Percentiles rank a stretch among this genome's conserved stretches.
phyloP scores from a whole-genome alignment of 2,888 invertebrate genomes.

The Sinohyriopsis cumingii region DNA sequence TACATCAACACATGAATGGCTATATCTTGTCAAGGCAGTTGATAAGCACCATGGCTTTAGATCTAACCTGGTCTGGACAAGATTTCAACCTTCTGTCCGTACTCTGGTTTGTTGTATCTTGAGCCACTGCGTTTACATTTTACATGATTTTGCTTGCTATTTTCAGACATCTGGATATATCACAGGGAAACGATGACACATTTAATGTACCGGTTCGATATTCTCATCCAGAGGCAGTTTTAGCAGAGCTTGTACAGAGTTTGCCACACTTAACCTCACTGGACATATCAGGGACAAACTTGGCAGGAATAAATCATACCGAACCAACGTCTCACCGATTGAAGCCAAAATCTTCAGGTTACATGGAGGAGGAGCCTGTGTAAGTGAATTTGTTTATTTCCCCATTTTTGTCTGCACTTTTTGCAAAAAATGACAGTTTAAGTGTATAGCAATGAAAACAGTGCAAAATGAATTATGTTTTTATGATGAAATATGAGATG shows the following conservation, averaged over 20 bases:
- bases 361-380: constrained; percentile 22
- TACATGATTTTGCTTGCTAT: constrained; percentile 61
- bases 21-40: no score
- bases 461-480: no score
- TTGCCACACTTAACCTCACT: constrained; percentile 85
- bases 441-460: no score
- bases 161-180: constrained; percentile 84
- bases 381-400: not conserved
- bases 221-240: constrained; percentile 80
- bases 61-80: constrained; percentile 43
- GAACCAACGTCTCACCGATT: constrained; percentile 36
- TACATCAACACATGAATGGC: no score
- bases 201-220: constrained; percentile 78
- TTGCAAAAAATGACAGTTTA: no score
- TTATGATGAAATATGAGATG: no score
- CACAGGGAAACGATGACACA: constrained; percentile 75
- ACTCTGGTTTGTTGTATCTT: constrained; percentile 26
- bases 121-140: no score
- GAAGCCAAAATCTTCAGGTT: constrained; percentile 13
- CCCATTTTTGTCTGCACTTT: not conserved
- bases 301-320: constrained; percentile 80
- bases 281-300: constrained; percentile 96
- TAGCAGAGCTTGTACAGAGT: constrained; percentile 82
- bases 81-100: constrained; percentile 74
- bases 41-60: no score